A percentile compares a stretch with the other conserved stretches of the same genome.
Conservation (phyloP, 2,797 vertebrate species). For the Cuculus canorus region DNA sequence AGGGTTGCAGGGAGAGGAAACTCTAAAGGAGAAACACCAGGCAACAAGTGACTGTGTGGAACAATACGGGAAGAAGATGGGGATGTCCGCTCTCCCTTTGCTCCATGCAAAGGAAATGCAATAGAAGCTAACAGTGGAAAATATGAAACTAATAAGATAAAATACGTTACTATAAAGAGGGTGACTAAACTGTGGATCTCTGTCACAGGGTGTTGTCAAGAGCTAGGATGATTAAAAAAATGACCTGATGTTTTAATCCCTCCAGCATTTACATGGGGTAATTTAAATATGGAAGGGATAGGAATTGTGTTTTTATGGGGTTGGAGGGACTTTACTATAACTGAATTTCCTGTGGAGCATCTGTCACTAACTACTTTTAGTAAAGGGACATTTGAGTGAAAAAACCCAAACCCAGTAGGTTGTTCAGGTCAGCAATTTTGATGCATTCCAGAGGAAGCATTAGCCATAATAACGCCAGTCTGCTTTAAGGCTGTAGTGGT, state of each 20-base stretch:
- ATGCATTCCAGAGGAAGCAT: conserved; percentile 1
- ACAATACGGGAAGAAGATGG: not conserved
- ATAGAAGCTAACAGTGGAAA: not conserved
- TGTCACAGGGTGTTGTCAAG: conserved; percentile 37
- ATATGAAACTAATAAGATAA: conserved; percentile 32
- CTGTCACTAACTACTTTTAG: not conserved
- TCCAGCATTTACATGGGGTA: not conserved
- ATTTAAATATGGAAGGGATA: not conserved
- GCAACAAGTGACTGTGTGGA: not conserved
- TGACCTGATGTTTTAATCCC: conserved; percentile 3
- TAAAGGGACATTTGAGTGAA: not conserved
- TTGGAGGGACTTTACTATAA: not conserved
- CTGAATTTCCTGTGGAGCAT: not conserved
- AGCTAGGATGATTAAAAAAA: not conserved
- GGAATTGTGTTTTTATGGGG: not conserved
- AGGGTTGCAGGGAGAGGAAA: not conserved
- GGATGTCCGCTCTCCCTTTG: not conserved
- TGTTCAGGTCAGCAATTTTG: not conserved
- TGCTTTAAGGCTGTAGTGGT: not conserved
- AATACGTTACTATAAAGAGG: not conserved
- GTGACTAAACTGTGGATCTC: conserved; percentile 27
- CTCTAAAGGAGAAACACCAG: not conserved
- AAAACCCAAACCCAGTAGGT: not conserved
- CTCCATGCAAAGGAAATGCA: not conserved
- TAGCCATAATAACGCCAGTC: not conserved